These are phyloP conservation scores for Lampris incognitus DNA, from an alignment of 2,113 vertebrate species.

Conservation along the genomic window DNA sequence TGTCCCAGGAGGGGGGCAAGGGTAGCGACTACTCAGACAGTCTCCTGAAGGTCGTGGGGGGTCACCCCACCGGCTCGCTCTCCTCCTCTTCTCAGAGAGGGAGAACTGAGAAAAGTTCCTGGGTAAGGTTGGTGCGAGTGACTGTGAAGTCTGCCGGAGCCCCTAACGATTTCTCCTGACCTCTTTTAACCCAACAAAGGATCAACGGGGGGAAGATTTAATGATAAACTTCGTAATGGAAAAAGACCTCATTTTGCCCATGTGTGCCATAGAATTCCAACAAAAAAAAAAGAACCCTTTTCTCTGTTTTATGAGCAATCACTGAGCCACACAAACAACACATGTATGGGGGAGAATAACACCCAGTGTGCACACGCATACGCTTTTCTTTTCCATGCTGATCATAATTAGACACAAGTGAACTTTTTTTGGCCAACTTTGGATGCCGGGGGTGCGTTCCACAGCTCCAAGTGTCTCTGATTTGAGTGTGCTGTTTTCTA, in stretches of 20 bases:
- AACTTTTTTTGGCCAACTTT: background rate
- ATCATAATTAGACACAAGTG: conserved; percentile 47
- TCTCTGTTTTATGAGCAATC: conserved; percentile 59
- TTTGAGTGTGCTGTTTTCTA: background rate
- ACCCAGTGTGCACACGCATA: conserved; percentile 10
- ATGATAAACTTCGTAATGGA: conserved; percentile 82
- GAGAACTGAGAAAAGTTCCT: conserved; percentile 67
- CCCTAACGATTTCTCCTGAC: conserved; percentile 76
- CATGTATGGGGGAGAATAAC: conserved; percentile 31
- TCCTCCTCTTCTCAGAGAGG: conserved; percentile 42
- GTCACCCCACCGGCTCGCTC: conserved; percentile 62
- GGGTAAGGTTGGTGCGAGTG: conserved; percentile 59
- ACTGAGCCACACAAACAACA: conserved; percentile 71
- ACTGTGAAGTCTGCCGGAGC: conserved; percentile 73
- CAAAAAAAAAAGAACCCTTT: conserved; percentile 19
- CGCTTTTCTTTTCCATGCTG: conserved; percentile 47
- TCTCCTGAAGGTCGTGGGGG: conserved; percentile 65
- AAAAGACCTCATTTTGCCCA: conserved; percentile 76
- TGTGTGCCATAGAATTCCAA: conserved; percentile 59
- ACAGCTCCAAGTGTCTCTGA: conserved; percentile 29
- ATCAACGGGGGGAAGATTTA: conserved; percentile 79
- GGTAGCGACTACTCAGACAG: conserved; percentile 42
- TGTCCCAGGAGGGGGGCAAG: conserved; percentile 18
- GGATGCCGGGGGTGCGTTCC: conserved; percentile 11
- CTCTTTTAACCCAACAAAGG: conserved; percentile 75